Conservation (phyloP, 2,113 vertebrate species). For the Takifugu flavidus region DNA sequence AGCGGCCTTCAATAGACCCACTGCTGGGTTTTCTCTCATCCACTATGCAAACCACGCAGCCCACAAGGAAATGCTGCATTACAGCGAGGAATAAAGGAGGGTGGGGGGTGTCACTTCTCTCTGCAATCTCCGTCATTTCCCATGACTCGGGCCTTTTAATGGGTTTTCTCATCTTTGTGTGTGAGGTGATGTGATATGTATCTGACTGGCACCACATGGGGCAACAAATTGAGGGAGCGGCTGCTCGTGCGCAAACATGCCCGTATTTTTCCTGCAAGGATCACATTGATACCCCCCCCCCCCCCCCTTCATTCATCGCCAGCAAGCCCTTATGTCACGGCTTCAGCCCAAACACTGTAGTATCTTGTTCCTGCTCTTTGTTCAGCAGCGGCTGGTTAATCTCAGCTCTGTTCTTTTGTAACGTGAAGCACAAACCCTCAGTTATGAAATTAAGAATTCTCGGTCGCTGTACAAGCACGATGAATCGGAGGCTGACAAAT, state of each 20-base stretch:
- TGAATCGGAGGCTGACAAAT: background rate
- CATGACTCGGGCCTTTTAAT: slow-evolving; percentile 48
- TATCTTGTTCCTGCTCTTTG: too few species aligned
- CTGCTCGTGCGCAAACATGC: slow-evolving; percentile 39
- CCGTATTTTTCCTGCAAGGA: too few species aligned
- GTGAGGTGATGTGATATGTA: slow-evolving; percentile 41
- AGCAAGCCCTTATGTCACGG: too few species aligned
- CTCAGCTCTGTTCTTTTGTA: too few species aligned
- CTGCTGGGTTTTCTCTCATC: slow-evolving; percentile 5
- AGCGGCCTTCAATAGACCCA: background rate
- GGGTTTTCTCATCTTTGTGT: slow-evolving; percentile 46
- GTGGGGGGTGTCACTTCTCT: background rate
- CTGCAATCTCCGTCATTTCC: slow-evolving; percentile 26
- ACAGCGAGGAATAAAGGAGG: background rate
- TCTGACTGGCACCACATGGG: slow-evolving; percentile 20
- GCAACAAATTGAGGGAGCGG: slow-evolving; percentile 7
- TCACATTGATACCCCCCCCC: slow-evolving; percentile 5
- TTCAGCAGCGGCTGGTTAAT: too few species aligned
- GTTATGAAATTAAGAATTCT: too few species aligned
- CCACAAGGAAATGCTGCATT: background rate
- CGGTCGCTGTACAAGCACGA: too few species aligned
- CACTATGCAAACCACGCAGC: slow-evolving; percentile 3
- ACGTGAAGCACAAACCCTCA: too few species aligned
- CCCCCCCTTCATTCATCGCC: background rate
- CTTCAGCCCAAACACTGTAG: too few species aligned